Base-by-base conservation (phyloP, 2,888 invertebrate species). In the Chelonus formosanus region DNA sequence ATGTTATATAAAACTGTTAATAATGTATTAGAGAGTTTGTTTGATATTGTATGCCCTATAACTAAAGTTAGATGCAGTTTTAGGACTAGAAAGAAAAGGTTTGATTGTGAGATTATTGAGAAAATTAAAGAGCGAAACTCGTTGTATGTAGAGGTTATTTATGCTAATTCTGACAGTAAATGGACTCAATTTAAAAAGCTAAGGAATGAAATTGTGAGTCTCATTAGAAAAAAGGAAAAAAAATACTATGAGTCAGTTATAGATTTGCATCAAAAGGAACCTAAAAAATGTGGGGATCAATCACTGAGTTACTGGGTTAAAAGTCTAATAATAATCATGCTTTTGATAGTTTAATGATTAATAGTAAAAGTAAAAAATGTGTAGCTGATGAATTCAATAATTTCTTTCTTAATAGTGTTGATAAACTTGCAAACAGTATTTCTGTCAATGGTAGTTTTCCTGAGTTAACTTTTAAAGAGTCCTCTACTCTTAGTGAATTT, bases 351-450 rank as follows among this genome's bases (percentile, higher is more conserved):
- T 36, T 48, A n/a, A n/a, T 31, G 20, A 35, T 10, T 32, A 43
- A 5, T 7, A 10, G 35, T 34, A 44, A 34, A 48, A 34, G n/a
- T 6, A 5, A 31, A 32, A 10, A 34, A 6, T 40, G 48, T 40
- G 36, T 52, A 35, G 53, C 52, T 5, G 36, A 54, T 50, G 32
- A 43, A 10, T 53, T 62, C 8, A 44, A 54, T 32, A 1, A 20
- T 3, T 53, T 62, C 53, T 40, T 40, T 40, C 3, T 62, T 5
- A 31, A 45, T 31, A 54, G 62, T 62, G 52, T 62, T n/a, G 54
- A 54, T 35, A 32, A 53, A 40, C 34, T 43, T 32, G 40, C 40
- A 48, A 36, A 7, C 40, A 8, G 36, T 7, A 34, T 10, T 10
- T 3, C 34, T 8, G 5, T n/a, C n/a, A 48, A n/a, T n/a, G 3